Evolutionary conservation across 2,797 vertebrate species (phyloP), one percentile per base, ranked within the genome.

Genomic region (Cuculus canorus): DNA sequence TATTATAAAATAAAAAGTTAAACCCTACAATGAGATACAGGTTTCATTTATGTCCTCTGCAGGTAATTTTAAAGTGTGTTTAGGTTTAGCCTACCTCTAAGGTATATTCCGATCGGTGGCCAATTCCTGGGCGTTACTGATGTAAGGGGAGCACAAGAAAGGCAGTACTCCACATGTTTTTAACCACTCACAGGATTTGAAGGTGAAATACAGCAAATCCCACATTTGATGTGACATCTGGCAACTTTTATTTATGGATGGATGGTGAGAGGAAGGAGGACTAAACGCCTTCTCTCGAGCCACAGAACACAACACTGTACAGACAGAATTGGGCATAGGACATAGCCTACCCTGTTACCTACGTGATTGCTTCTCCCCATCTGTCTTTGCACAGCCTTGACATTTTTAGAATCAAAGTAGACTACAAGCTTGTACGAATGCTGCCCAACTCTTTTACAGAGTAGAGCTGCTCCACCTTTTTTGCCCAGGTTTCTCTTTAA

Each of bases 131-230:
- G 60, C 23, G 9, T 35, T 43, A 47, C 10, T 69, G 28, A 54
- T 21, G 56, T 53, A 75, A 60, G 39, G 54, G 53, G 60, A 53
- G 27, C 54, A 68, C 25, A 24, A 47, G 41, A 28, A 76, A 76
- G 78, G 81, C 6, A 66, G 82, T 1, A 52, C 4, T 76, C 54
- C 70, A 41, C 25, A 2, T 5, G 27, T 8, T 39, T 86, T 61
- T 23, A 91, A 66, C 79, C 77, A 64, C 64, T 68, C 41, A 45
- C 21, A 23, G 87, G 76, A 71, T 71, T 5, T 65, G 77, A 54
- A 68, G 80, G 80, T 53, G 61, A 90, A 95, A 82, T 23, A 41
- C 75, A 89, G 87, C 87, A 94, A 92, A 94, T 86, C 57, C 45
- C 2, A 0, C 5, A 61, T 50, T 30, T 90, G 89, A 65, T 86